Percentiles rank a stretch among this genome's conserved stretches.
These are phyloP conservation scores for Augiades crinisus DNA, from an alignment of 2,888 invertebrate genomes.

Conservation along the genomic window DNA sequence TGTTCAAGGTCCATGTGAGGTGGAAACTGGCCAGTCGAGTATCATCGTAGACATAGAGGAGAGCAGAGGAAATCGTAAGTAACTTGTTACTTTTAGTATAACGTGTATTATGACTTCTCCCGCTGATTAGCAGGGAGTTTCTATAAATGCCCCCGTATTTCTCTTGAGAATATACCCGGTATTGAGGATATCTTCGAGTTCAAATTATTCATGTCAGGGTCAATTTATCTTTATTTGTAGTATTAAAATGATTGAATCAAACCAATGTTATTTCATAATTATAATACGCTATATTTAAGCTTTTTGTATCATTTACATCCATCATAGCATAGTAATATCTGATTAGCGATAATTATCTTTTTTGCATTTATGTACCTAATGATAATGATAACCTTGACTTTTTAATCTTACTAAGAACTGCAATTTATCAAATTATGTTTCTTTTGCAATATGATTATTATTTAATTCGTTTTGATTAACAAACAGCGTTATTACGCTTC, in stretches of 20 bases:
- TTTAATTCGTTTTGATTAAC: neutral
- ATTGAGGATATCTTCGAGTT: too few species aligned
- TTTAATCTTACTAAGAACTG: neutral
- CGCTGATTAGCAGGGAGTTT: too few species aligned
- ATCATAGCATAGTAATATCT: neutral
- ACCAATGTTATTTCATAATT: too few species aligned
- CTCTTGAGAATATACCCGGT: too few species aligned
- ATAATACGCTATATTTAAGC: too few species aligned
- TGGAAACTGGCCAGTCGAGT: slow-evolving; percentile 93
- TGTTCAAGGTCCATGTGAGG: slow-evolving; percentile 85
- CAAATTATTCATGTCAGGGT: too few species aligned
- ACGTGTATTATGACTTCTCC: neutral
- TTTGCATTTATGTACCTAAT: neutral
- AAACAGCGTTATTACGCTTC: neutral
- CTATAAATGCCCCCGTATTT: too few species aligned
- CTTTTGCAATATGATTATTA: neutral
- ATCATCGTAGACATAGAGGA: slow-evolving; percentile 95
- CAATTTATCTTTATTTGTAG: too few species aligned
- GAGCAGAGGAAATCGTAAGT: slow-evolving; percentile 92
- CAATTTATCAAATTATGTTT: neutral
- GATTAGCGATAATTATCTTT: neutral
- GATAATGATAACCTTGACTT: neutral
- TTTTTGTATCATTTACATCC: slow-evolving; percentile 1
- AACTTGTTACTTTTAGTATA: slow-evolving; percentile 8
- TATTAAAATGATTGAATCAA: too few species aligned